phyloP scores from a whole-genome alignment of 2,113 vertebrate species.

The Bathybates hornii region DNA sequence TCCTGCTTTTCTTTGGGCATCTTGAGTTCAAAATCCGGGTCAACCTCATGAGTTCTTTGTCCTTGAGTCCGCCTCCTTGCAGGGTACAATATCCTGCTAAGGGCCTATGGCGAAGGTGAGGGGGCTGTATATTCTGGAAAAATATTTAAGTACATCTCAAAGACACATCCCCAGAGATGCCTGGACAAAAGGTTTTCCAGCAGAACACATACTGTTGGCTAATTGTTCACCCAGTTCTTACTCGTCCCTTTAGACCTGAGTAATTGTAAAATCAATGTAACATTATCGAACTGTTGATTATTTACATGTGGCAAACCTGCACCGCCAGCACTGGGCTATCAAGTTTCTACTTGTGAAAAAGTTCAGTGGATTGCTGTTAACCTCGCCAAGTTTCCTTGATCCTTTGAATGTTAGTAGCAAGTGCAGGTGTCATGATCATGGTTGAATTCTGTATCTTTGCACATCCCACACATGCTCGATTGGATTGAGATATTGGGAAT shows the following conservation, averaged over 20 bases:
- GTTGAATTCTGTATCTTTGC: neutral
- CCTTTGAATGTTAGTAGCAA: neutral
- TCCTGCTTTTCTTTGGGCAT: neutral
- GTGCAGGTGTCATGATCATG: neutral
- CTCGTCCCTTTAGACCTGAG: neutral
- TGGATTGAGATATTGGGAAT: neutral
- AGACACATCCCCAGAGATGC: neutral
- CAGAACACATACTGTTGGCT: neutral
- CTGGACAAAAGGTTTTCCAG: neutral
- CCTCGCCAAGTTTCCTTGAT: accelerated
- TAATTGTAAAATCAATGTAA: neutral
- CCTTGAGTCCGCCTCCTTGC: neutral
- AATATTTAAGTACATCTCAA: neutral
- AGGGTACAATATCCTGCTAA: neutral
- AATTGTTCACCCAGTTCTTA: neutral
- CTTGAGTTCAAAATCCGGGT: accelerated
- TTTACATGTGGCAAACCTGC: neutral
- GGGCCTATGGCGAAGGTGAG: accelerated
- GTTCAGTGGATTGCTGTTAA: neutral
- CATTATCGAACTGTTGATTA: neutral
- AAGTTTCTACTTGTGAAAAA: neutral
- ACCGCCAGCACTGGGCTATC: neutral
- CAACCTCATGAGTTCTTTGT: neutral
- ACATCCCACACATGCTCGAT: neutral
- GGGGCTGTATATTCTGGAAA: neutral